These are phyloP conservation scores for Macrotrachela quadricornifera DNA, from an alignment of 1,140 invertebrate species.

Conservation along the genomic window DNA sequence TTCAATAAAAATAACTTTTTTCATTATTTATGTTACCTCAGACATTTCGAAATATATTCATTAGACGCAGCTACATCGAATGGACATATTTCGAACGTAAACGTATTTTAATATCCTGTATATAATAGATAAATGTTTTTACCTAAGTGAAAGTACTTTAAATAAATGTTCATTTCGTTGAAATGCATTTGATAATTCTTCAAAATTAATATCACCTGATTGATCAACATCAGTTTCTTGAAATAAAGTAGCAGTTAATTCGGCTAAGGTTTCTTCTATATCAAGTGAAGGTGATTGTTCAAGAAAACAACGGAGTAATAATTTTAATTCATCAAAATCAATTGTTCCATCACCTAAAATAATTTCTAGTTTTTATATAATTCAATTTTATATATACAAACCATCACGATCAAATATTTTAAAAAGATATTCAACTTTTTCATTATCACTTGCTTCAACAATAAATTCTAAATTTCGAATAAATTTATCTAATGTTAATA, in stretches of 20 bases:
- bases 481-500: not conserved
- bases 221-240: conserved; percentile 2
- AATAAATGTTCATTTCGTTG: conserved; percentile 3
- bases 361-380: too few relatives aligned
- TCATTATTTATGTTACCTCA: too few relatives aligned
- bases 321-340: not conserved
- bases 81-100: too few relatives aligned
- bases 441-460: not conserved
- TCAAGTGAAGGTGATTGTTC: conserved; percentile 6
- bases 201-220: not conserved
- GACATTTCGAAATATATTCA: too few relatives aligned
- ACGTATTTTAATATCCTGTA: too few relatives aligned
- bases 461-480: conserved; percentile 1
- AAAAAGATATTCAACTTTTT: conserved; percentile 8
- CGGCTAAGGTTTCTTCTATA: conserved; percentile 6
- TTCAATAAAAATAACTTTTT: too few relatives aligned
- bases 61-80: too few relatives aligned
- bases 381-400: too few relatives aligned
- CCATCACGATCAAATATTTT: conserved; percentile 5
- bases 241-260: conserved; percentile 3
- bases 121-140: too few relatives aligned
- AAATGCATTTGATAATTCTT: conserved; percentile 3
- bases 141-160: not conserved
- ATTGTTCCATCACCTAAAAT: conserved; percentile 1
- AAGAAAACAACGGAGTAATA: conserved; percentile 4